Percentiles rank a stretch among this genome's conserved stretches.
phyloP scores from a whole-genome alignment of 1,140 invertebrate species.

The Brachionus plicatilis region DNA sequence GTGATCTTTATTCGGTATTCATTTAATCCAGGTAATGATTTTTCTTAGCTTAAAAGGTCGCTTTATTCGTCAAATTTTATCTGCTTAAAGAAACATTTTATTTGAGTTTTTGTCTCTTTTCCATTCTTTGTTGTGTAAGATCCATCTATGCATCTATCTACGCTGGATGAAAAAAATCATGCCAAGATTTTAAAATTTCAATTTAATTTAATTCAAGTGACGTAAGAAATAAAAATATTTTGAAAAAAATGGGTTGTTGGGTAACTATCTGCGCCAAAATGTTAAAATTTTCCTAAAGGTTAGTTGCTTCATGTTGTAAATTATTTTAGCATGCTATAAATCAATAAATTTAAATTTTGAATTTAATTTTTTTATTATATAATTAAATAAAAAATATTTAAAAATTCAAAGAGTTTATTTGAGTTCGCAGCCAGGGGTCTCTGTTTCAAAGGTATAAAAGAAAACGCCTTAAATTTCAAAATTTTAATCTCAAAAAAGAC shows the following conservation, averaged over 20 bases:
- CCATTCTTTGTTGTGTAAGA: not conserved
- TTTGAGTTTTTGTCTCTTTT: not conserved
- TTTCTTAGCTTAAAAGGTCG: not conserved
- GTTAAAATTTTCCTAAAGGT: not conserved
- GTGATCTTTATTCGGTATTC: not conserved
- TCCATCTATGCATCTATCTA: not conserved
- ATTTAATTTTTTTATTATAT: not conserved
- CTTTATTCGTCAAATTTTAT: not conserved
- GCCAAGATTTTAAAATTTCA: not conserved
- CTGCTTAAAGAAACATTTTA: not conserved
- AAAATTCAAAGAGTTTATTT: not conserved
- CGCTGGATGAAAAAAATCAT: not conserved
- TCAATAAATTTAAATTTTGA: not conserved
- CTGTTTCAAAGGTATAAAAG: no score
- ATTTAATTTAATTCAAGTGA: not conserved
- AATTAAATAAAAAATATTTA: not conserved
- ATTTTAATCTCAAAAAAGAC: no score
- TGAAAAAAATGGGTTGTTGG: not conserved
- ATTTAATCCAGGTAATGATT: conserved; percentile 32
- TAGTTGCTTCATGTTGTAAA: not conserved
- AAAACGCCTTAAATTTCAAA: not conserved
- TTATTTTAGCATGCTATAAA: not conserved
- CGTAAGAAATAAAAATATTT: not conserved
- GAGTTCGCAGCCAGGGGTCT: not conserved
- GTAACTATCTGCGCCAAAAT: not conserved